These are phyloP conservation scores for Protobothrops flavoviridis DNA, from an alignment of 2,113 vertebrate genomes.

Conservation along the genomic window DNA sequence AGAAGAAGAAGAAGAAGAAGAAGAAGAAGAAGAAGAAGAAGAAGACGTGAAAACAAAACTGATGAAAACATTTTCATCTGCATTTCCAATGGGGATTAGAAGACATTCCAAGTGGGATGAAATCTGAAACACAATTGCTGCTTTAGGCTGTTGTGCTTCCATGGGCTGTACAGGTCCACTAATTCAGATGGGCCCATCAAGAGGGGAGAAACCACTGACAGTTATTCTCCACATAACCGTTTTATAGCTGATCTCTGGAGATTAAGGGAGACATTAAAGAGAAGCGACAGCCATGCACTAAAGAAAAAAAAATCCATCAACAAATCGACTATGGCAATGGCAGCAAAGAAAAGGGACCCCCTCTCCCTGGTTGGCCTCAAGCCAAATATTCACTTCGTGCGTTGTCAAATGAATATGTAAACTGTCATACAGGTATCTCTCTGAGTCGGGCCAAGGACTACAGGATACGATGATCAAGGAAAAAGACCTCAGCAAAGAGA, in stretches of 20 bases:
- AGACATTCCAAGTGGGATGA: neutral
- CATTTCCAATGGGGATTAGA: neutral
- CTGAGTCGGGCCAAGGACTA: neutral
- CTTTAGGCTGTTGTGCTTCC: neutral
- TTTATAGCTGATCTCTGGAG: conserved; percentile 16
- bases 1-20: no score
- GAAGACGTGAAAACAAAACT: neutral
- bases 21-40: neutral
- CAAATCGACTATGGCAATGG: conserved; percentile 6
- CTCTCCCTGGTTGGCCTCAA: neutral
- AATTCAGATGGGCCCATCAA: neutral
- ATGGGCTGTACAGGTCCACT: neutral
- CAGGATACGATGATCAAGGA: neutral
- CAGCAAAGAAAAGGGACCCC: conserved; percentile 1
- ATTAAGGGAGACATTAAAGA: conserved; percentile 8
- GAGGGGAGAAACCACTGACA: neutral
- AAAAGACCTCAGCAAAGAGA: neutral
- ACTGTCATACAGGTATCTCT: conserved; percentile 34
- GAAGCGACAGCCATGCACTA: neutral
- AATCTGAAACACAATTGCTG: conserved; percentile 4
- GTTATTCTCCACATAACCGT: neutral
- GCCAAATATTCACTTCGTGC: conserved; percentile 10
- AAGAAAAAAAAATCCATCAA: conserved; percentile 15
- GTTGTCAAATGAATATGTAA: conserved; percentile 45
- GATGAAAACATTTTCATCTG: neutral